Evolutionary conservation across 2,113 vertebrate species (phyloP).

Genomic region (Vicugna pacos): DNA sequence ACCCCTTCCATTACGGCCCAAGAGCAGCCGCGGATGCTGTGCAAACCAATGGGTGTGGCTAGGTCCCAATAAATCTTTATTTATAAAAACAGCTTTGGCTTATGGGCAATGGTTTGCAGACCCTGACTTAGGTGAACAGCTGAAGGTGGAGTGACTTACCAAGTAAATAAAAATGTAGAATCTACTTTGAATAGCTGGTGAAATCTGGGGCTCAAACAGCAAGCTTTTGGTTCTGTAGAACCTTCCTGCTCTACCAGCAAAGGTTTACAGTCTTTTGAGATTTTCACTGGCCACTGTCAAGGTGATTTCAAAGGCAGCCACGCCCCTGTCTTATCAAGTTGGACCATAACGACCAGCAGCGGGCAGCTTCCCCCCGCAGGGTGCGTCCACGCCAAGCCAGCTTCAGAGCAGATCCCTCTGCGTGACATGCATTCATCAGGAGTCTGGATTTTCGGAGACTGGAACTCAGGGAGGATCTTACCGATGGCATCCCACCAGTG

Average conservation of each 20-base stretch:
- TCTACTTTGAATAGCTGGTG: neutral
- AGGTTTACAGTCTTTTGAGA: neutral
- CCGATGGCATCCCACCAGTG: neutral
- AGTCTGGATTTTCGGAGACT: neutral
- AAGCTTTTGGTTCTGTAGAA: neutral
- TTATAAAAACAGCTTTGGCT: neutral
- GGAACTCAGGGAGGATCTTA: neutral
- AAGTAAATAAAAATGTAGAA: neutral
- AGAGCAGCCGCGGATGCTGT: no score
- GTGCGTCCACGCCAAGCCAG: fast-evolving
- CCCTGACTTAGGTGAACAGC: fast-evolving
- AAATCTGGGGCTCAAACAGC: neutral
- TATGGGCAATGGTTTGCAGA: fast-evolving
- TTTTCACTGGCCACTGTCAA: neutral
- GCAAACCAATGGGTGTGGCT: no score
- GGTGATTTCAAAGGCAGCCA: neutral
- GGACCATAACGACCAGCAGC: fast-evolving
- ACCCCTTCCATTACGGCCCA: fast-evolving
- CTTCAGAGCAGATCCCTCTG: fast-evolving
- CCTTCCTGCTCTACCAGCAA: fast-evolving
- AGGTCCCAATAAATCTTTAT: neutral
- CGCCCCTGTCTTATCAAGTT: neutral
- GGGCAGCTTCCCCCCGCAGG: fast-evolving
- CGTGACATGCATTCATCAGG: neutral
- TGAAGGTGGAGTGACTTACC: neutral